These are phyloP conservation scores for Liparis tanakae DNA, from an alignment of 2,797 vertebrate genomes.

Conservation along the genomic window DNA sequence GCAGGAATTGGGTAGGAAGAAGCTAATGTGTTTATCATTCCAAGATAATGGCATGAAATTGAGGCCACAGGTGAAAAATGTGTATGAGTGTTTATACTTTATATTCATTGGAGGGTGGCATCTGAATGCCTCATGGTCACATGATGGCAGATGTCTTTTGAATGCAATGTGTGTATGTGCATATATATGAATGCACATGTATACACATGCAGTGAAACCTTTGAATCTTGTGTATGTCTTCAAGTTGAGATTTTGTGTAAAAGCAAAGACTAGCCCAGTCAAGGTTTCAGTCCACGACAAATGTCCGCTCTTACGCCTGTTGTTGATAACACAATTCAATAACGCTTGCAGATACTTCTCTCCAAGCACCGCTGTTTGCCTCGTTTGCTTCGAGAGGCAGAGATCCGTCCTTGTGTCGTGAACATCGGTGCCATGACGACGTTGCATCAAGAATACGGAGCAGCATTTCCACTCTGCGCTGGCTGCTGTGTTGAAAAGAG, in stretches of 20 bases:
- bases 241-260: constrained; percentile 17
- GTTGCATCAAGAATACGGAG: constrained; percentile 27
- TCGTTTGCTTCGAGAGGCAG: constrained; percentile 50
- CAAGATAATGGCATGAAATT: constrained; percentile 84
- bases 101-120: constrained; percentile 81
- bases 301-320: constrained; percentile 47
- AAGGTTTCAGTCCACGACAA: constrained; percentile 26
- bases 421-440: constrained; percentile 46
- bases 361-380: constrained; percentile 52
- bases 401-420: constrained; percentile 38
- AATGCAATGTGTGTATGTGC: constrained; percentile 41
- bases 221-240: constrained; percentile 14
- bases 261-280: constrained; percentile 34
- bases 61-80: constrained; percentile 79
- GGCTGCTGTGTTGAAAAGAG: constrained; percentile 28
- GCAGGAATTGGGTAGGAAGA: constrained; percentile 77
- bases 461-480: constrained; percentile 47
- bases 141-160: constrained; percentile 72
- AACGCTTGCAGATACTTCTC: constrained; percentile 51
- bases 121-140: constrained; percentile 77
- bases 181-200: background rate
- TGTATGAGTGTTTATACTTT: constrained; percentile 83
- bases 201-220: constrained; percentile 25
- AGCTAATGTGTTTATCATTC: constrained; percentile 87
- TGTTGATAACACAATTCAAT: constrained; percentile 57